Conservation (phyloP, 2,888 invertebrate species). For the Nomada lathburiana region DNA sequence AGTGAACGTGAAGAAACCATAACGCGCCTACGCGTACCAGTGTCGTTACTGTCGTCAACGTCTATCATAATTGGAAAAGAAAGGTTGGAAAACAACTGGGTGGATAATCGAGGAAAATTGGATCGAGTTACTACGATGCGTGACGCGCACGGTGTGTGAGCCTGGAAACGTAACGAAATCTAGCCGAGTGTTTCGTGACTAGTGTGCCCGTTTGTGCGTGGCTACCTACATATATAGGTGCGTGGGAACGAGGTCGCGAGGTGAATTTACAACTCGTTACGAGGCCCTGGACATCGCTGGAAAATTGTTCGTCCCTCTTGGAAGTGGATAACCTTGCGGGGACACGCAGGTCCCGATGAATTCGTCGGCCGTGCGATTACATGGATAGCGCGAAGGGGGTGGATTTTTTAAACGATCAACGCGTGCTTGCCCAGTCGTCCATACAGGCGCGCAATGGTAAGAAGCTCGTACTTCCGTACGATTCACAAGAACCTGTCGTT, state of each 20-base stretch:
- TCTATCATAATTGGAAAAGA: constrained; percentile 28
- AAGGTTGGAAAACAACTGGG: neutral
- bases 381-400: constrained; percentile 1
- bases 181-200: constrained; percentile 40
- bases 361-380: constrained; percentile 9
- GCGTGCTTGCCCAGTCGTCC: constrained; percentile 46
- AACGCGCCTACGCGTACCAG: constrained; percentile 14
- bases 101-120: constrained; percentile 4
- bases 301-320: constrained; percentile 41
- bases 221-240: constrained; percentile 46
- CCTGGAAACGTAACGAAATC: constrained; percentile 38
- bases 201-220: constrained; percentile 40
- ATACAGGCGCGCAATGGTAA: constrained; percentile 61
- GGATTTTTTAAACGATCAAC: constrained; percentile 24
- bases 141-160: neutral
- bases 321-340: constrained; percentile 49
- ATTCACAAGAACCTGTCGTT: constrained; percentile 14
- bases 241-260: constrained; percentile 73
- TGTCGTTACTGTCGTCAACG: constrained; percentile 18
- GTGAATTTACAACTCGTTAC: constrained; percentile 60
- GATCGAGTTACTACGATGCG: neutral
- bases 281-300: constrained; percentile 31
- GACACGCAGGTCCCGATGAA: constrained; percentile 32
- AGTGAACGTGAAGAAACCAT: constrained; percentile 37
- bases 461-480: constrained; percentile 45